Percentiles rank a stretch among this genome's conserved stretches.
These are phyloP conservation scores for Gymnocypris eckloni DNA, from an alignment of 2,797 vertebrate genomes.

Conservation along the genomic window DNA sequence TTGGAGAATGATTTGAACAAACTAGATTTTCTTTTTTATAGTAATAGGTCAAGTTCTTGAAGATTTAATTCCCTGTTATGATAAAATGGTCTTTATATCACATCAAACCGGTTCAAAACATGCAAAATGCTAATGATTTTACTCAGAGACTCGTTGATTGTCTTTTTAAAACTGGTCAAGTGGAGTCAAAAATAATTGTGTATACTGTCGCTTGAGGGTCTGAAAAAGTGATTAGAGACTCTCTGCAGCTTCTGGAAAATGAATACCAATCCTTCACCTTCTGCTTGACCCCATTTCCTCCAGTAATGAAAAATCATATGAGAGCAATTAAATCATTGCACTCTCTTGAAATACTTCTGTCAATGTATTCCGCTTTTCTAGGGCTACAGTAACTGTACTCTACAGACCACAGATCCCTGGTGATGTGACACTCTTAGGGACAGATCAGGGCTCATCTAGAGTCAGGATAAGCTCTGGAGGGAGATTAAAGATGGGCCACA, in stretches of 20 bases:
- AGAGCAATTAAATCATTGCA: conserved; percentile 36
- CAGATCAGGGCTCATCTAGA: conserved; percentile 42
- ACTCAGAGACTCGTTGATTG: background rate
- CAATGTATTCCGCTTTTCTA: background rate
- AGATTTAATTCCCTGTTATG: conserved; percentile 13
- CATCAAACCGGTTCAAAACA: background rate
- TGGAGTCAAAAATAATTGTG: background rate
- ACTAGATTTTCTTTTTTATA: background rate
- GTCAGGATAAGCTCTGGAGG: conserved; percentile 43
- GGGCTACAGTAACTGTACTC: background rate
- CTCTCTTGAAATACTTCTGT: conserved; percentile 4
- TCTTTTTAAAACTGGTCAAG: background rate
- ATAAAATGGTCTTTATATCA: conserved; percentile 3
- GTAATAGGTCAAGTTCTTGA: background rate
- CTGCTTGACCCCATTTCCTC: conserved; percentile 19
- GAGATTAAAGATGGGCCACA: conserved; percentile 45
- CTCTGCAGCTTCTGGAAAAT: conserved; percentile 27
- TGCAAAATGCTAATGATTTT: background rate
- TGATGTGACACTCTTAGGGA: conserved; percentile 31
- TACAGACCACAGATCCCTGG: conserved; percentile 5
- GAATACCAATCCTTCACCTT: conserved; percentile 8
- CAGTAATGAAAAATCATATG: conserved; percentile 32
- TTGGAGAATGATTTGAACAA: conserved; percentile 39
- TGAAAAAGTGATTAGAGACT: conserved; percentile 25
- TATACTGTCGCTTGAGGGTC: background rate